Conservation (phyloP, 2,888 invertebrate species). For the Caenorhabditis macrosperma region DNA sequence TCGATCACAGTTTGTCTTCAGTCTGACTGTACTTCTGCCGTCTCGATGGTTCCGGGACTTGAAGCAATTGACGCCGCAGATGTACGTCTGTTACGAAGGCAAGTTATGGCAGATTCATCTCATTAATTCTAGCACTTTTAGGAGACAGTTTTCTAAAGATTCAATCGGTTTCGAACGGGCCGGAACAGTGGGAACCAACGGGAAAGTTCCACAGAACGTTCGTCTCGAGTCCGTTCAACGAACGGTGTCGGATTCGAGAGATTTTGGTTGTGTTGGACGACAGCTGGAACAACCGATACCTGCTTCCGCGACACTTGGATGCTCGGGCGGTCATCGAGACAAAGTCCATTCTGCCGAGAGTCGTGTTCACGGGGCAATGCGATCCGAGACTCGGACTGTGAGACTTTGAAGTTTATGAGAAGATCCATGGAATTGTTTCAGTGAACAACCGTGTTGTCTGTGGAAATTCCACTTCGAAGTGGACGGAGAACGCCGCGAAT, state of each 20-base stretch:
- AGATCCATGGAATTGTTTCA: slow-evolving; percentile 1
- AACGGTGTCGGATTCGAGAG: slow-evolving; percentile 13
- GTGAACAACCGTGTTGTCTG: slow-evolving; percentile 44
- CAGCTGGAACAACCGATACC: slow-evolving; percentile 24
- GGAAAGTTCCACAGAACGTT: neutral
- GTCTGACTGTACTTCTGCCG: slow-evolving; percentile 21
- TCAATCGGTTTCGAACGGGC: neutral
- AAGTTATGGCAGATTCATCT: neutral
- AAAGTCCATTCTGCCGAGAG: neutral
- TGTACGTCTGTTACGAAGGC: slow-evolving; percentile 46
- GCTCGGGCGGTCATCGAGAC: slow-evolving; percentile 6
- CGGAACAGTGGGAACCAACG: neutral
- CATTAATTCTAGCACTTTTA: neutral
- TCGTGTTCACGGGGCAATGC: slow-evolving; percentile 9
- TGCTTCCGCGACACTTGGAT: slow-evolving; percentile 9
- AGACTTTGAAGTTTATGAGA: neutral
- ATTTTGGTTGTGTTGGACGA: slow-evolving; percentile 28
- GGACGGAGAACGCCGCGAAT: neutral
- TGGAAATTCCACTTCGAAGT: slow-evolving; percentile 29
- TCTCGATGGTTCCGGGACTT: slow-evolving; percentile 12
- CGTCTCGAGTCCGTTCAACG: slow-evolving; percentile 6
- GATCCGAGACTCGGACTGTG: slow-evolving; percentile 28
- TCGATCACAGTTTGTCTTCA: neutral
- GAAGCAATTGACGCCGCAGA: neutral
- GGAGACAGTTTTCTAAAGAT: slow-evolving; percentile 24